Conservation (phyloP, 2,888 invertebrate genomes). For the Zygogramma bicolorata region DNA sequence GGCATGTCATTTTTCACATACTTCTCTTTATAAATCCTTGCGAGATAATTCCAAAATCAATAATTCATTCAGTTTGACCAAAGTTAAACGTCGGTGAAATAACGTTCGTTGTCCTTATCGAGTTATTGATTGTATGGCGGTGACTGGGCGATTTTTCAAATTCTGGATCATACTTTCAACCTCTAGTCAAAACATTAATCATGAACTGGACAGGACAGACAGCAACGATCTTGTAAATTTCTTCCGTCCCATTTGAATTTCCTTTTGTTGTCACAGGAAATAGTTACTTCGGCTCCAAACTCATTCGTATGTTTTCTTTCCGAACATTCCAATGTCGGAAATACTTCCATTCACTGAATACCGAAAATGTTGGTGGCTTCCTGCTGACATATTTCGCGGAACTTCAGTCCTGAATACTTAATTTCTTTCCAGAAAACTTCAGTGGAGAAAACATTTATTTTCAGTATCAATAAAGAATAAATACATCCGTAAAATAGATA, state of each 20-base stretch:
- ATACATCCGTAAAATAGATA: too few species aligned
- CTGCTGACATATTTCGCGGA: too few species aligned
- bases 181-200: slow-evolving; percentile 37
- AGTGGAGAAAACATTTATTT: too few species aligned
- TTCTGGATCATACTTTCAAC: not conserved
- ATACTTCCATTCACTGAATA: not conserved
- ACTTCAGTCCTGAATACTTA: too few species aligned
- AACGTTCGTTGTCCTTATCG: not conserved
- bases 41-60: too few species aligned
- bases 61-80: not conserved
- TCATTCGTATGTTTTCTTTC: slow-evolving; percentile 29
- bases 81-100: not conserved
- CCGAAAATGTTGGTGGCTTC: too few species aligned
- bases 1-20: too few species aligned
- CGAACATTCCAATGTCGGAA: not conserved
- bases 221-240: slow-evolving; percentile 53
- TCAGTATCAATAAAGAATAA: too few species aligned
- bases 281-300: slow-evolving; percentile 28
- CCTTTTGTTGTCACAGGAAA: slow-evolving; percentile 31
- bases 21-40: too few species aligned
- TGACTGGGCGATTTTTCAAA: not conserved
- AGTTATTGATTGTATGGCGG: not conserved
- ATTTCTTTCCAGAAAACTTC: too few species aligned
- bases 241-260: slow-evolving; percentile 48
- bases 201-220: slow-evolving; percentile 45